A percentile compares a stretch with the other conserved stretches of the same genome.
Conservation (phyloP, 1,140 invertebrate genomes). For the Nautilus pompilius region DNA sequence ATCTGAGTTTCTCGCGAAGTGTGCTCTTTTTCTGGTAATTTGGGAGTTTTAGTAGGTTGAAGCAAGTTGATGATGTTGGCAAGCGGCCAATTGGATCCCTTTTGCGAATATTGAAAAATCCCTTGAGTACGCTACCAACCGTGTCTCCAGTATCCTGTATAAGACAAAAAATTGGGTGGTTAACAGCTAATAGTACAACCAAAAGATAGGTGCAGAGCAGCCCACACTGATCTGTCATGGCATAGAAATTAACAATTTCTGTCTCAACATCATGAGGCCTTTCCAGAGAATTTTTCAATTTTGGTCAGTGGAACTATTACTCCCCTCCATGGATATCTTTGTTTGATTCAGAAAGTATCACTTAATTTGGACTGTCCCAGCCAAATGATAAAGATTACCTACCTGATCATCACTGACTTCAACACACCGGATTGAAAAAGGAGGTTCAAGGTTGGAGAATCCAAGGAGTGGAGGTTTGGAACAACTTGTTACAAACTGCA, state of each 20-base stretch:
- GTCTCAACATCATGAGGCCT: too few species aligned
- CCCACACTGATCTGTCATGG: too few species aligned
- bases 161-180: conserved; percentile 8
- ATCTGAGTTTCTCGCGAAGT: conserved; percentile 90
- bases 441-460: conserved; percentile 95
- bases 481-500: conserved; percentile 97
- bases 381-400: conserved; percentile 4
- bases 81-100: conserved; percentile 92
- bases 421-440: conserved; percentile 98
- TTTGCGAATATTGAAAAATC: conserved; percentile 94
- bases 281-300: neutral
- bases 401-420: conserved; percentile 96
- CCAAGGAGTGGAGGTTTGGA: conserved; percentile 96
- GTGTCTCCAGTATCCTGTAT: conserved; percentile 86
- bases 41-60: conserved; percentile 96
- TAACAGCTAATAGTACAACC: too few species aligned
- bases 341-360: too few species aligned
- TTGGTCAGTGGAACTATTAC: too few species aligned
- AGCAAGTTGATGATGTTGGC: conserved; percentile 98
- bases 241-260: too few species aligned
- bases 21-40: conserved; percentile 98
- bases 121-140: conserved; percentile 92
- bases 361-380: too few species aligned
- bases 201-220: too few species aligned
- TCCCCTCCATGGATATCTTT: too few species aligned